Evolutionary conservation across 2,113 vertebrate genomes (phyloP), one percentile per base, ranked within the genome.

Genomic region (Mionectes macconnelli): DNA sequence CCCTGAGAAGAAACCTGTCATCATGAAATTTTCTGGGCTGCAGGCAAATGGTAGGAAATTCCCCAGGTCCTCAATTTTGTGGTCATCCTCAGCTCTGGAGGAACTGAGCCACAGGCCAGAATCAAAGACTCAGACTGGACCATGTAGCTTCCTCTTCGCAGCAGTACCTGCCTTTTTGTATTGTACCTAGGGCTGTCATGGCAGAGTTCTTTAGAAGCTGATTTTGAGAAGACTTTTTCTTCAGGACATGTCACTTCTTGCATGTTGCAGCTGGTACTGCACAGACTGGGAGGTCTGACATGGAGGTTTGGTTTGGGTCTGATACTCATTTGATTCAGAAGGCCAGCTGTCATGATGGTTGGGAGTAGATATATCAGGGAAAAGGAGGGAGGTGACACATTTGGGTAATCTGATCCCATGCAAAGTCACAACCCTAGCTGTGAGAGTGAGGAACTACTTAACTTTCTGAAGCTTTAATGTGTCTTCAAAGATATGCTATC

Each of bases 401-500:
- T 28, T 63, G 49, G 15, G 14, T 72, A 64, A 24, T 72, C 69
- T 55, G 66, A 64, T 57, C 25, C 19, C n/a, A 35, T 84, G 37
- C 31, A 53, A 78, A 70, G 16, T 45, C 40, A 84, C 44, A 63
- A 75, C 66, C 33, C 30, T 49, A 75, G 33, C 57, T 22, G 6
- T 57, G 44, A 68, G 52, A 87, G 12, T 44, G 33, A 81, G 56
- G 31, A 91, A 23, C 42, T 84, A 22, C 27, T 77, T 84, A 86
- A n/a, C 52, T 84, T 93, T 90, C 60, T 42, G 55, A 45, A 92
- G 27, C 49, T 88, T 86, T 66, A 81, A 81, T 10, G 23, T 63
- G 21, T 49, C 69, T 89, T 90, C 53, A 56, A 56, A 90, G 86
- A 75, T 45, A 37, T 12, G 10, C 42, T 90, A 42, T 88, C 59